Evolutionary conservation across 2,113 vertebrate species (phyloP), one percentile per base, ranked within the genome.

Genomic region (Mus spicilegus): DNA sequence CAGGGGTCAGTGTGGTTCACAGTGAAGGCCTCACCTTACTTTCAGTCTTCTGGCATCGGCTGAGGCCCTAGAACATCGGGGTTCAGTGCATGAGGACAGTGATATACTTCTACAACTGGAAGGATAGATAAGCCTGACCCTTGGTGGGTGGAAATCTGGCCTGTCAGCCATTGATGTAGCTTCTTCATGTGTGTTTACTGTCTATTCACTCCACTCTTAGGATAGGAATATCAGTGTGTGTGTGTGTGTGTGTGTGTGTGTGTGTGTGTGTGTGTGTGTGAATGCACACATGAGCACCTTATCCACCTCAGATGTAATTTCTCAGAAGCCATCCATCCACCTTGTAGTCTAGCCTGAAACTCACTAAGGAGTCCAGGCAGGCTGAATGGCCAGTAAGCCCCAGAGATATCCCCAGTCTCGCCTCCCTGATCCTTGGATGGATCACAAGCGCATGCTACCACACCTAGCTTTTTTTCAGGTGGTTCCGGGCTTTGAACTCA

Each of bases 61-160:
- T 7, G n/a, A n/a, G 51, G 3, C 73, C n/a, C n/a, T 82, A 85
- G 36, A 73, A 39, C 49, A 46, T 56, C 26, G 1, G 4, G 19
- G 33, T 77, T 73, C 24, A 39, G 6, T 39, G 39, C 13, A 6
- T 22, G 16, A 0, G 6, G 24, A 13, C 13, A 54, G 73, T 22
- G 0, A 0, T 8, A 7, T 19, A 8, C 65, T n/a, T 26, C 58
- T 22, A 4, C 1, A 42, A n/a, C 51, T 19, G 20, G 0, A 16
- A 51, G 49, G 33, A 26, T 42, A 28, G 28, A 42, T 42, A 42
- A 42, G 46, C 42, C 42, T 9, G 30, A 30, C 17, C 69, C 65
- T 28, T 49, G 77, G 67, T 20, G 61, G 22, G 28, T 51, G 61
- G 9, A 26, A 39, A 58, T 16, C 2, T 39, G 63, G 46, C 20